Evolutionary conservation across 2,113 vertebrate genomes (phyloP).

Genomic region (Aegithalos caudatus): DNA sequence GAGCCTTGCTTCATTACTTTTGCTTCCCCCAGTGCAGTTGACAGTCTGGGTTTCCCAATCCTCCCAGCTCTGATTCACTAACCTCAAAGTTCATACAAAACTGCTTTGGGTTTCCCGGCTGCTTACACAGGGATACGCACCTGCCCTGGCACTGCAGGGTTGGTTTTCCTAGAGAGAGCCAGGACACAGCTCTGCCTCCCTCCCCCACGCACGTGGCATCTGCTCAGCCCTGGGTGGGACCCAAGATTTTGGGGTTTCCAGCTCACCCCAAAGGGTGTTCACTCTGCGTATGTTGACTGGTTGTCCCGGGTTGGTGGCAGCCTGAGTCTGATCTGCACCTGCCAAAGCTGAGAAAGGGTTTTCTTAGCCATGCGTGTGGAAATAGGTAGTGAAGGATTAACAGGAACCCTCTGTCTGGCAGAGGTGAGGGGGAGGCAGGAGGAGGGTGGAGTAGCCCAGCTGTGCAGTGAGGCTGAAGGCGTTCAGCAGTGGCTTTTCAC

Average conservation of each 20-base stretch:
- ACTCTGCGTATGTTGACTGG: fast-evolving
- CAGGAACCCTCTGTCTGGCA: background rate
- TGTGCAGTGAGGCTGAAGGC: background rate
- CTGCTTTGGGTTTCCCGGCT: background rate
- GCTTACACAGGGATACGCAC: fast-evolving
- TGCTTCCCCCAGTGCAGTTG: background rate
- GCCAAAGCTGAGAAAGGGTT: background rate
- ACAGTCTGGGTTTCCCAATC: background rate
- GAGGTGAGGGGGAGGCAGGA: background rate
- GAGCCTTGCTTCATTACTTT: background rate
- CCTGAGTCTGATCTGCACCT: background rate
- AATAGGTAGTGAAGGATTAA: background rate
- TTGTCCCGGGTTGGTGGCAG: background rate
- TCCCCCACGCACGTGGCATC: fast-evolving
- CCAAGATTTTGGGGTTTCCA: background rate
- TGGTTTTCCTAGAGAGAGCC: background rate
- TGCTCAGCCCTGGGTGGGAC: background rate
- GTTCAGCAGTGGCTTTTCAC: background rate
- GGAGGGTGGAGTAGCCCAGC: background rate
- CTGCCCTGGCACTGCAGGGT: background rate
- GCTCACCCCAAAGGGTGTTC: background rate
- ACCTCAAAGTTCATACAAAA: background rate
- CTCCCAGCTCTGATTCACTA: background rate
- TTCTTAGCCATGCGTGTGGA: fast-evolving
- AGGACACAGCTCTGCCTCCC: background rate